These are phyloP conservation scores for Zaprionus ornatus DNA, from an alignment of 1,140 invertebrate genomes.

Conservation along the genomic window DNA sequence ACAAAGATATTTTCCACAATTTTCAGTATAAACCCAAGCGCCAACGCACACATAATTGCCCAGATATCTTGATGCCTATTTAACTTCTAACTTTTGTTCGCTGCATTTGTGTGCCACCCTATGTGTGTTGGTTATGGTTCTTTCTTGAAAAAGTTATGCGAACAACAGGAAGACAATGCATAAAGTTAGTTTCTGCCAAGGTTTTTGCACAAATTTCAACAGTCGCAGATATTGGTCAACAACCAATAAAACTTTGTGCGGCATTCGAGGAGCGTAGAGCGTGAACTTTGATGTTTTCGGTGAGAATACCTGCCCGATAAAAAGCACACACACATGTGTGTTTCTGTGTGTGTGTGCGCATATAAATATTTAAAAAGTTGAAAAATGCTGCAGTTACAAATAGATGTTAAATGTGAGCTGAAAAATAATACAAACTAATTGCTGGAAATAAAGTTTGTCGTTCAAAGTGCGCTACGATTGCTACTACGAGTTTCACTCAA, in stretches of 20 bases:
- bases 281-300: constrained; percentile 28
- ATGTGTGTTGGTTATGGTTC: not conserved
- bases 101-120: not conserved
- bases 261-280: constrained; percentile 49
- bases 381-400: constrained; percentile 44
- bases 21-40: not conserved
- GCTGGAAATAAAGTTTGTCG: constrained; percentile 69
- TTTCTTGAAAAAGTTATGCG: constrained; percentile 39
- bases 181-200: constrained; percentile 38
- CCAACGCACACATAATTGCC: not conserved
- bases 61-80: not conserved
- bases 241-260: constrained; percentile 74
- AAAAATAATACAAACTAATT: constrained; percentile 74
- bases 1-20: not conserved
- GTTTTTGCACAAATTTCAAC: constrained; percentile 12
- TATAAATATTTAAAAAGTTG: constrained; percentile 74
- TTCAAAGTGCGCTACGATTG: constrained; percentile 46
- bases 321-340: constrained; percentile 17
- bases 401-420: constrained; percentile 36
- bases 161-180: constrained; percentile 35
- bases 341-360: not conserved
- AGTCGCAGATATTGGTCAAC: constrained; percentile 59
- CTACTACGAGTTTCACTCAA: constrained; percentile 44
- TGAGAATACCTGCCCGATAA: constrained; percentile 18
- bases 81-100: constrained; percentile 1